Percentiles rank a stretch among this genome's conserved stretches.
These are phyloP conservation scores for Mionectes olivaceus DNA, from an alignment of 2,797 vertebrate genomes.

Conservation along the genomic window DNA sequence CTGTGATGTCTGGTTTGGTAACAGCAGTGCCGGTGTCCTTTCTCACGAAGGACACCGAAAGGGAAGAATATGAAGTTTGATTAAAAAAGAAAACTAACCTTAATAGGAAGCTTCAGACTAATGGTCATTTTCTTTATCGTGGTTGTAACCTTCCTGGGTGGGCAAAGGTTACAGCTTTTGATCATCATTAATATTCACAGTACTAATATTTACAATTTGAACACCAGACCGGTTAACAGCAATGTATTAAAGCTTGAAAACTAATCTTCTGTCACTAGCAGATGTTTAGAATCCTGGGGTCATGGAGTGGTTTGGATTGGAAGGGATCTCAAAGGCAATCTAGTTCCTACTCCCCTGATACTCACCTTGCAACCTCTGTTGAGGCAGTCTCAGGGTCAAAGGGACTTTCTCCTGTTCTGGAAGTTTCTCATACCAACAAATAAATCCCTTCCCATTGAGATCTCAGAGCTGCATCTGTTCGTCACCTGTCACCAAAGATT, in stretches of 20 bases:
- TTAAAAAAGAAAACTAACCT: not conserved
- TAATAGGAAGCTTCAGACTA: not conserved
- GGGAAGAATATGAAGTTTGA: not conserved
- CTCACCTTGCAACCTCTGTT: no score
- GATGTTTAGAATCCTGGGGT: not conserved
- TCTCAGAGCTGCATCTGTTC: no score
- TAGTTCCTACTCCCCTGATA: fast-evolving
- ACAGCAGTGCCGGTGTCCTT: not conserved
- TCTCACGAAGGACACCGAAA: not conserved
- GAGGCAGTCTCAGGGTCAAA: no score
- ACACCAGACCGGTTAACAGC: not conserved
- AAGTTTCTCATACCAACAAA: no score
- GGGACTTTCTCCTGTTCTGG: no score
- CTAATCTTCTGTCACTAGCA: not conserved
- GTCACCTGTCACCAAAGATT: no score
- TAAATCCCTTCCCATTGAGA: no score
- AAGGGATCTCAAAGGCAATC: not conserved
- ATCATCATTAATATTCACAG: not conserved
- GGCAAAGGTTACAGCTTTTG: not conserved
- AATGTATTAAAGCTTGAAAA: not conserved
- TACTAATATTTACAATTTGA: not conserved
- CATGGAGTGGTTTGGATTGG: not conserved
- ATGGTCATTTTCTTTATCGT: not conserved
- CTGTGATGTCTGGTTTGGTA: not conserved
- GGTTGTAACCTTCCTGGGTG: not conserved